Percentiles rank a stretch among this genome's conserved stretches.
Conservation (phyloP, 1,140 invertebrate species). For the Diplogasteroides magnus region DNA sequence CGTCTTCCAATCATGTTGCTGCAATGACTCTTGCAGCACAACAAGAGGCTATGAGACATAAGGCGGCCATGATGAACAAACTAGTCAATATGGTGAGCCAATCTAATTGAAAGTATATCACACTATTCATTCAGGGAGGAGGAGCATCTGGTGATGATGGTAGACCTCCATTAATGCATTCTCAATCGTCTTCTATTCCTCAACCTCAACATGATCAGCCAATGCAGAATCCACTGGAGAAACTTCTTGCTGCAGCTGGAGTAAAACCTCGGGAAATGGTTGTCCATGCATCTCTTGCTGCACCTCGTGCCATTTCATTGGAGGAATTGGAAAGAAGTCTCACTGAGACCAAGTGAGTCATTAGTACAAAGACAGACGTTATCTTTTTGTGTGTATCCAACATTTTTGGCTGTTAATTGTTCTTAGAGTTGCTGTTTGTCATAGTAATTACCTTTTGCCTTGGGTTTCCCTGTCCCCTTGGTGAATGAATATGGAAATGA, state of each 20-base stretch:
- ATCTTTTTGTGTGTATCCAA: background rate
- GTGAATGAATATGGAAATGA: too few relatives aligned
- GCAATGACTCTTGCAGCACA: background rate
- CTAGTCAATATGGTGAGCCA: too few relatives aligned
- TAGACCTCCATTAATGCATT: too few relatives aligned
- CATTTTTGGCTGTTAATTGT: background rate
- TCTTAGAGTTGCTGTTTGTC: background rate
- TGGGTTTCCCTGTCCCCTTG: too few relatives aligned
- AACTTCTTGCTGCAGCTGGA: slow-evolving; percentile 19
- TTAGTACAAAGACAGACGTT: background rate
- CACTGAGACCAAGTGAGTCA: background rate
- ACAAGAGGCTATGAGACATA: too few relatives aligned
- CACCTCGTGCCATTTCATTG: background rate
- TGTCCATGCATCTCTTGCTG: background rate
- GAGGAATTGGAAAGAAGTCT: background rate
- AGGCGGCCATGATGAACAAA: too few relatives aligned
- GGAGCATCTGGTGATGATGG: too few relatives aligned
- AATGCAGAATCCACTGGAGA: slow-evolving; percentile 24
- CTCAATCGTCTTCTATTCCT: too few relatives aligned
- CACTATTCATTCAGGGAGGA: too few relatives aligned
- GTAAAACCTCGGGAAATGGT: slow-evolving; percentile 5
- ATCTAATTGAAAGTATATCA: too few relatives aligned
- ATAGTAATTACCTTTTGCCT: too few relatives aligned
- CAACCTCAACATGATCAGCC: too few relatives aligned
- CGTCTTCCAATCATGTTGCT: background rate